Evolutionary conservation across 2,797 vertebrate species (phyloP), one percentile per base, ranked within the genome.

Genomic region (Chanos chanos): DNA sequence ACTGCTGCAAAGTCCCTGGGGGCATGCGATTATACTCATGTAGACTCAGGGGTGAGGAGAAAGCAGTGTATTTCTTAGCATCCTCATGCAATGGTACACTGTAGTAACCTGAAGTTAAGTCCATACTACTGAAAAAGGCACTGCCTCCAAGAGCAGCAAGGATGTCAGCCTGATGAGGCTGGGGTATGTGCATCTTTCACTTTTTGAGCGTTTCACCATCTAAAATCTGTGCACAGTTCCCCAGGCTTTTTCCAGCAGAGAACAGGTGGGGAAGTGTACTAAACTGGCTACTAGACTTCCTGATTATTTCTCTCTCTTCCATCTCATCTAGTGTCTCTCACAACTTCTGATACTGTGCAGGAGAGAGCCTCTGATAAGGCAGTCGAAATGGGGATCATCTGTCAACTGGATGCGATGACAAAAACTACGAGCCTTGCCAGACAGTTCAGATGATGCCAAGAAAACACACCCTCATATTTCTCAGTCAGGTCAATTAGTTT

Each of bases 1-100:
- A 7, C 68, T 71, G 8, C 61, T 66, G 4, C 56, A 71, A 69
- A 66, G 33, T 0, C 49, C 49, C 40, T n/a, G n/a, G n/a, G n/a
- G n/a, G n/a, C n/a, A n/a, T n/a, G n/a, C n/a, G n/a, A n/a, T n/a
- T n/a, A n/a, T n/a, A 57, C 7, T 68, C 45, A 24, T 56, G 30
- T 1, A 68, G 15, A 0, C 55, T 36, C 16, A 64, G n/a, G 0
- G 51, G 58, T 5, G 45, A 34, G 19, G 49, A 31, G 2, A 67
- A 67, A 1, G 50, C 62, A 1, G 37, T 61, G 4, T 16, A 57
- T 1, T 48, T 57, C n/a, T 51, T 48, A 4, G 68, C 51, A 1
- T 67, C 57, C 18, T 62, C 58, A 9, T 34, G 27, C 9, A 70
- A 16, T 4, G 22, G n/a, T 0, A 60, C 10, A 6, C 54, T 65